A percentile compares a stretch with the other conserved stretches of the same genome.
These are phyloP conservation scores for Lethrus apterus DNA, from an alignment of 1,140 invertebrate genomes.

Conservation along the genomic window DNA sequence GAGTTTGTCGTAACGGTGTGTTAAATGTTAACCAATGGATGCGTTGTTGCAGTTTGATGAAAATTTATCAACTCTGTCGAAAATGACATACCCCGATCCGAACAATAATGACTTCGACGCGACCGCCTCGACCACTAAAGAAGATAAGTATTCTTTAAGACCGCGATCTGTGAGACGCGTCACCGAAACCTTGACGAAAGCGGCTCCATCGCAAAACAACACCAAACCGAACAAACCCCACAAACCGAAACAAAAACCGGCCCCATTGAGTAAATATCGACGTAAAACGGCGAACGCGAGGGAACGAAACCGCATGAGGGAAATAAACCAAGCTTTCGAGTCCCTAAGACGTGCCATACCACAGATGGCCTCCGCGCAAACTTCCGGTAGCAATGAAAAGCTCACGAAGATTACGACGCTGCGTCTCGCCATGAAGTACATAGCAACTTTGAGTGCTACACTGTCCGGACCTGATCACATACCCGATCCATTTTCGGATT, in stretches of 20 bases:
- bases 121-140: constrained; percentile 20
- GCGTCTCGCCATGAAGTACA: constrained; percentile 79
- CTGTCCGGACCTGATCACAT: constrained; percentile 25
- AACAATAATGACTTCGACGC: constrained; percentile 30
- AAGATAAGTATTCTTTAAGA: constrained; percentile 38
- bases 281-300: constrained; percentile 84
- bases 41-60: constrained; percentile 28
- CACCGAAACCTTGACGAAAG: constrained; percentile 21
- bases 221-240: constrained; percentile 18
- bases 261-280: constrained; percentile 82
- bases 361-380: constrained; percentile 40
- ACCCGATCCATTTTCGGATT: constrained; percentile 24
- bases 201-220: constrained; percentile 13
- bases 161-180: constrained; percentile 33
- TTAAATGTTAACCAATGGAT: constrained; percentile 27
- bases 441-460: constrained; percentile 53
- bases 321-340: constrained; percentile 85
- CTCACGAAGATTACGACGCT: constrained; percentile 84
- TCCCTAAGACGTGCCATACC: constrained; percentile 68
- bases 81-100: constrained; percentile 29
- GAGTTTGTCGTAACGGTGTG: neutral
- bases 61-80: constrained; percentile 20
- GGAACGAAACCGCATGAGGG: constrained; percentile 76
- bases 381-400: constrained; percentile 54
- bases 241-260: constrained; percentile 58